Evolutionary conservation across 92 coral and sea anemone genomes (phyloP), one percentile per base, ranked within the genome.

Genomic region (Muricea muricata): DNA sequence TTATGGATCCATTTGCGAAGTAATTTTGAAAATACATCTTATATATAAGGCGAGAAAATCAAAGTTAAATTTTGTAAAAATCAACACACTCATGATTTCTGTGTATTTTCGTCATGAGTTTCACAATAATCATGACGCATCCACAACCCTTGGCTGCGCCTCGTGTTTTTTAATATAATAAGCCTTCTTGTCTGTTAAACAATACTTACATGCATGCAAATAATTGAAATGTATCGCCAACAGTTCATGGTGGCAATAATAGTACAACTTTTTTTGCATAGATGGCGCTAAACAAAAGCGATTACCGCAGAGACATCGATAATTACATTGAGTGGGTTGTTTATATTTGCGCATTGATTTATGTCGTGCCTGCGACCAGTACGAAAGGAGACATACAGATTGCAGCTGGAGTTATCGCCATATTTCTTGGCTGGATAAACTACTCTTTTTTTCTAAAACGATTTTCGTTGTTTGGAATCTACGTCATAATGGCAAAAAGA

Each of bases 291-390:
- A 7, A 26, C 33, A 0, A 24, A 25, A 30, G 11, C 4, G 41
- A 73, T 5, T 96, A 96, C 71, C 79, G 92, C 42, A 73, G 65
- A 28, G 94, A 93, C 35, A 6, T 58, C 12, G 70, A 93, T 6
- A 96, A 96, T 78, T 23, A 90, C 17, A 75, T 94, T 0, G 99
- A 96, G 21, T 96, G 99, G 99, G 87, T 86, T 65, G 82, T 93
- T 28, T 93, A 93, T 50, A 31, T 84, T 4, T 69, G 88, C 0
- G 87, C 99, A 1, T 57, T 93, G 35, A 20, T 86, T 28, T 96
- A 88, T 80, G 85, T 91, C 68, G 13, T 86, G 70, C 93, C 97
- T 7, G 63, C 3, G 21, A 23, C 37, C 30, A 26, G 54, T 58
- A 39, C 46, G 86, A 47, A 84, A 57, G 45, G 32, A 18, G 3